phyloP scores from a whole-genome alignment of 64 coral and sea anemone species.

The Montipora foliosa region DNA sequence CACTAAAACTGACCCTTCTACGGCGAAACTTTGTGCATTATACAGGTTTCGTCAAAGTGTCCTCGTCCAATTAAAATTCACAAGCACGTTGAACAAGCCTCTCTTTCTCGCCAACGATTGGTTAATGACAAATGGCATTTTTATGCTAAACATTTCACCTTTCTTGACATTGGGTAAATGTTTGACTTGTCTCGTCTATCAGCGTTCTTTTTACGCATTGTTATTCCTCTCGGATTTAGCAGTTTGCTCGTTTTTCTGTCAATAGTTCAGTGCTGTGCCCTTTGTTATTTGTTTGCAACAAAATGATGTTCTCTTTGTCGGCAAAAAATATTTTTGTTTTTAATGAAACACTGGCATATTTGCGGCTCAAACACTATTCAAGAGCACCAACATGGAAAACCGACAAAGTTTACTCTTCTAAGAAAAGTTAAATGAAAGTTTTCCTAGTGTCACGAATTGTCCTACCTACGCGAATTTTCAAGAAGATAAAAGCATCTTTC shows the following conservation, averaged over 20 bases:
- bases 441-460: background rate
- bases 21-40: conserved; percentile 17
- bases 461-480: background rate
- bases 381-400: conserved; percentile 36
- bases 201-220: conserved; percentile 17
- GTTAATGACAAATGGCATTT: conserved; percentile 32
- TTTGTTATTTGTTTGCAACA: conserved; percentile 42
- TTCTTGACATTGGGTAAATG: conserved; percentile 50
- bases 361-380: conserved; percentile 50
- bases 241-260: conserved; percentile 46
- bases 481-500: background rate
- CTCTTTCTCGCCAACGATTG: conserved; percentile 10
- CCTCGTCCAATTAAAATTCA: conserved; percentile 60
- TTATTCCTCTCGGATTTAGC: conserved; percentile 28
- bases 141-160: conserved; percentile 41
- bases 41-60: background rate
- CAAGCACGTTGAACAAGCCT: conserved; percentile 16
- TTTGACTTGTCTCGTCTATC: conserved; percentile 37
- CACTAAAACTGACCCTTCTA: background rate
- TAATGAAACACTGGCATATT: conserved; percentile 57
- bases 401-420: conserved; percentile 12
- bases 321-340: conserved; percentile 52
- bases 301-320: conserved; percentile 56
- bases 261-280: background rate
- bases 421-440: conserved; percentile 33